Base-by-base conservation (phyloP, 2,888 invertebrate genomes). In the Meteorus cinctellus region DNA sequence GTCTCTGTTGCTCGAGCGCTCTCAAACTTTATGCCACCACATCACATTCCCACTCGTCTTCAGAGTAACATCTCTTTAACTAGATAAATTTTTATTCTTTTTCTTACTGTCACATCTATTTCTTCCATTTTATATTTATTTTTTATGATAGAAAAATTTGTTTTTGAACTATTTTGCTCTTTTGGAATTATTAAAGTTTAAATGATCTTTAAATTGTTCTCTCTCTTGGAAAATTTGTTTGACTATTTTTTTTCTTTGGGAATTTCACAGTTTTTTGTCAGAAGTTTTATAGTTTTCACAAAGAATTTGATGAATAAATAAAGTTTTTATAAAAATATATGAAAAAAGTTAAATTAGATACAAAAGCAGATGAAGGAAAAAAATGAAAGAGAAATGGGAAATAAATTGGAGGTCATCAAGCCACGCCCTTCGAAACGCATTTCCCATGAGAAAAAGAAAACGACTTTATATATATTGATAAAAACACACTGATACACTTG, bases 341-440 rank as follows among this genome's bases (percentile, higher is more conserved):
- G 1, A 24, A 24, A 16, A 12, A 31, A 29, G 19, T 34, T 34
- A 36, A 19, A 27, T 4, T 55, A 34, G 62, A 41, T 71, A 45
- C 16, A 27, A 62, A 62, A 41, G 65, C 14, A 16, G 27, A 24
- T 27, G 60, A 68, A 31, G 41, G 65, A 12, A 77, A 48, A 72
- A 67, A 65, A 27, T 48, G 24, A 31, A 67, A 45, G 31, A 63
- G 45, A 67, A 71, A 80, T 78, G 75, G 78, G 78, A 78, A 79
- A 79, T 79, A 76, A 80, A 78, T 81, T 81, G 77, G 79, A 71
- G 70, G 65, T 76, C 72, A 77, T 78, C 79, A 78, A 77, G 55
- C 81, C 81, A 81, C 81, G 81, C 81, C 81, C 81, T 78, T 67
- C 68, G 72, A 80, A 78, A 77, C 77, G 67, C 78, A 79, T 79